Percentiles rank a stretch among this genome's conserved stretches.
These are phyloP conservation scores for Nerophis ophidion DNA, from an alignment of 2,113 vertebrate species.

Conservation along the genomic window DNA sequence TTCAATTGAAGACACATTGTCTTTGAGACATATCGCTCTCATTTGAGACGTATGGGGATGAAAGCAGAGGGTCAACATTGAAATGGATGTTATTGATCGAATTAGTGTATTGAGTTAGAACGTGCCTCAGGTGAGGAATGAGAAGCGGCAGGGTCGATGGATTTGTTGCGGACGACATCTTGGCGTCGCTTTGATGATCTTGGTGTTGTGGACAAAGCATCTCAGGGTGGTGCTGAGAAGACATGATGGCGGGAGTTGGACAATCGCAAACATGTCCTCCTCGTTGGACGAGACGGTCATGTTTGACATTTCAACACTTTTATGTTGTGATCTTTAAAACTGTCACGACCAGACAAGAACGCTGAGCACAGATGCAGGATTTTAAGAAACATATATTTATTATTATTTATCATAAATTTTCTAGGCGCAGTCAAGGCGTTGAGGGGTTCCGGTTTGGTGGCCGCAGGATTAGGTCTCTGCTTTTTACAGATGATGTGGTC, in stretches of 20 bases:
- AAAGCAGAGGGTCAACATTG: constrained; percentile 49
- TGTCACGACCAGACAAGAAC: no score
- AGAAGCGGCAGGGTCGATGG: constrained; percentile 11
- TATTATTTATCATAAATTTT: no score
- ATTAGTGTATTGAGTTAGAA: constrained; percentile 27
- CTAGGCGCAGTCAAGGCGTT: no score
- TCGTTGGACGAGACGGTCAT: neutral
- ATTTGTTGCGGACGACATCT: constrained; percentile 13
- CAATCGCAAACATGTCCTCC: neutral
- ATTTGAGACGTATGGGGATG: constrained; percentile 36
- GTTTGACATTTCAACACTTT: constrained; percentile 5
- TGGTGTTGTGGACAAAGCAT: no score
- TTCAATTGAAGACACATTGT: no score
- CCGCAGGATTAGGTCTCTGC: no score
- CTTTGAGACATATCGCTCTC: constrained; percentile 28
- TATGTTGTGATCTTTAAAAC: constrained; percentile 9
- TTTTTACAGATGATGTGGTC: no score
- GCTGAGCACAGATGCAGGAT: no score
- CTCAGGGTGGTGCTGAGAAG: neutral
- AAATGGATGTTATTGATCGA: constrained; percentile 56
- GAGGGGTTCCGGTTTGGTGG: no score
- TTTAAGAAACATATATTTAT: no score
- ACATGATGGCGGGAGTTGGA: neutral
- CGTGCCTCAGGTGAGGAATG: constrained; percentile 40
- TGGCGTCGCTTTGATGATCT: neutral